Base-by-base conservation (phyloP, 2,113 vertebrate species). In the Apteryx owenii region DNA sequence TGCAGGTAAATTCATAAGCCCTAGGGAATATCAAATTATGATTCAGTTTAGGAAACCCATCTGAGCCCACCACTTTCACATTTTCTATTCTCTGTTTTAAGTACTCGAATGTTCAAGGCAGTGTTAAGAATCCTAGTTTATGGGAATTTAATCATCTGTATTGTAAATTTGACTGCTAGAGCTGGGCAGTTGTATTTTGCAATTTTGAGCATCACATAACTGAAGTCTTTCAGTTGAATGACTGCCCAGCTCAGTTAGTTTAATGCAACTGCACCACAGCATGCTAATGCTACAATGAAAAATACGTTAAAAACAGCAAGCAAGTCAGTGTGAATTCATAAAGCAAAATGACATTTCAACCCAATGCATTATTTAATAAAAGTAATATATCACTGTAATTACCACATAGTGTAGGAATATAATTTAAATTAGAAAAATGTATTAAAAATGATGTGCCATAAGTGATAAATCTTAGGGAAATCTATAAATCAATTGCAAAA, bases 341-440 rank as follows among this genome's bases (percentile, higher is more conserved):
- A 89, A 87, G 9, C 14, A 87, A 95, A 91, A 93, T 78, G 70
- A 38, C 46, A 80, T 81, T 94, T 93, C 69, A 93, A 76, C 2
- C 4, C 23, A 71, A 88, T 61, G 48, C 5, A 61, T 90, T 23
- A 71, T 79, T 95, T 84, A 86, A 60, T 76, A 84, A 65, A 95
- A 85, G 7, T 64, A 84, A 65, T 89, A 23, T 69, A 79, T 88
- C 77, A 68, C n/a, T 87, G 72, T 80, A 81, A 62, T 64, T 96
- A 69, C 25, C 50, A 82, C 14, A 71, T 4, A n/a, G 38, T 73
- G 64, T 33, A 93, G 38, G 82, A 92, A 87, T 78, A 56, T 8
- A 91, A 54, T 14, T 94, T 69, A 77, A 76, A 76, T 90, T 70
- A 68, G 22, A 61, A 54, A 91, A 81, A 42, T 44, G 0, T 53